These are phyloP conservation scores for Hiodon alosoides DNA, from an alignment of 2,113 vertebrate species.

Conservation along the genomic window DNA sequence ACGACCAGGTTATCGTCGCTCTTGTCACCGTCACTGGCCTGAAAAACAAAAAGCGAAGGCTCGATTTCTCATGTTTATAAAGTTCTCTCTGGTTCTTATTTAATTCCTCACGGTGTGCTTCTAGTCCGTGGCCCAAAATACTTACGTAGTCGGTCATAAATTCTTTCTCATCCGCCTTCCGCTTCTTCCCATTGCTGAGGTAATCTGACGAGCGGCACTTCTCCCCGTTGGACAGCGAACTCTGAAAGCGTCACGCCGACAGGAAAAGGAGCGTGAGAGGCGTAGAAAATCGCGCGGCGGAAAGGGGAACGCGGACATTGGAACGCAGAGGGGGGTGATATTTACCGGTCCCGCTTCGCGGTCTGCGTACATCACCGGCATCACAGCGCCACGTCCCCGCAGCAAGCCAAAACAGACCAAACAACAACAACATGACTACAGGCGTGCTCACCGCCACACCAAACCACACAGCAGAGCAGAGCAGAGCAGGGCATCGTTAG, in stretches of 20 bases:
- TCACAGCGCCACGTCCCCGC: constrained; percentile 37
- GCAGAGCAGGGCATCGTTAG: too few relatives aligned
- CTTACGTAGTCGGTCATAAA: constrained; percentile 80
- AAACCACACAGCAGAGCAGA: too few relatives aligned
- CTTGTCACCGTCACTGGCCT: constrained; percentile 86
- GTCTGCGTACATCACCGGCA: constrained; percentile 48
- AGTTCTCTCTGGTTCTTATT: too few relatives aligned
- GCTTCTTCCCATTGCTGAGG: constrained; percentile 84
- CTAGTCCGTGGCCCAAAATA: background rate
- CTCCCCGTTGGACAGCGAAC: constrained; percentile 72
- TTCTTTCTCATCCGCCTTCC: constrained; percentile 85
- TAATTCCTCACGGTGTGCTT: background rate
- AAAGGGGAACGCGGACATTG: too few relatives aligned
- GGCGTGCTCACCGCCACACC: background rate
- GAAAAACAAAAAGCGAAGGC: constrained; percentile 32
- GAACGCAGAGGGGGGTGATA: constrained; percentile 19
- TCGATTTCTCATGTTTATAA: background rate
- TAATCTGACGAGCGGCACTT: constrained; percentile 77
- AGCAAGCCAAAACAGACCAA: constrained; percentile 39
- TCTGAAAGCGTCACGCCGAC: constrained; percentile 38
- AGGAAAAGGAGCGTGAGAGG: too few relatives aligned
- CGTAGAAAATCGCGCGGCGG: too few relatives aligned
- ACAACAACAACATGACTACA: constrained; percentile 15
- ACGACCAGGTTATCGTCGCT: constrained; percentile 90
- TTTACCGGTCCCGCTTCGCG: constrained; percentile 70